Conservation (phyloP, 2,888 invertebrate species). For the Drosophila fungiperda region DNA sequence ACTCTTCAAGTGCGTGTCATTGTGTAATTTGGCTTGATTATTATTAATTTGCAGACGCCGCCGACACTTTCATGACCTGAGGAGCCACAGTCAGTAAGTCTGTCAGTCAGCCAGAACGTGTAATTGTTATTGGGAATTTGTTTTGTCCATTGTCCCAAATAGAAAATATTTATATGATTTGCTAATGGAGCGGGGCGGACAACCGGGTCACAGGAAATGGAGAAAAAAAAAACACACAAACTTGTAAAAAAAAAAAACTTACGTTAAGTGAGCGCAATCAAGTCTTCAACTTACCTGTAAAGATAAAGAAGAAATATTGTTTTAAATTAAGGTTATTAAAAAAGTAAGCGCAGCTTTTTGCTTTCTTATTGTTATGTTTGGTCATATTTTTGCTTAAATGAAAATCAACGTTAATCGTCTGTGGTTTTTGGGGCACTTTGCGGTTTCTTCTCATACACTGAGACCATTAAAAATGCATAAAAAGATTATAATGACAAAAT, state of each 20-base stretch:
- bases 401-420: conserved; percentile 35
- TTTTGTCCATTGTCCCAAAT: conserved; percentile 52
- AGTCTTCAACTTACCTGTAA: conserved; percentile 69
- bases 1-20: conserved; percentile 78
- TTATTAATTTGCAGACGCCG: conserved; percentile 76
- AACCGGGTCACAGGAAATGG: conserved; percentile 13
- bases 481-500: background rate
- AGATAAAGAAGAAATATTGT: conserved; percentile 64
- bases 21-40: conserved; percentile 79
- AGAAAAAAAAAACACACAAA: conserved; percentile 5
- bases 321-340: conserved; percentile 60
- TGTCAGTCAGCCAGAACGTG: conserved; percentile 22
- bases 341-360: conserved; percentile 7
- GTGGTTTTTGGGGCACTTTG: background rate
- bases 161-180: conserved; percentile 70
- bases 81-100: conserved; percentile 23
- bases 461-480: background rate
- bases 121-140: conserved; percentile 47
- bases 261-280: conserved; percentile 45
- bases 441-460: background rate
- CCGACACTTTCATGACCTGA: conserved; percentile 26
- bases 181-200: conserved; percentile 57
- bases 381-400: conserved; percentile 16
- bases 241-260: conserved; percentile 42
- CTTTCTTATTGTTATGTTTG: conserved; percentile 28